Evolutionary conservation across 2,113 vertebrate species (phyloP).

Genomic region (Eptesicus fuscus): DNA sequence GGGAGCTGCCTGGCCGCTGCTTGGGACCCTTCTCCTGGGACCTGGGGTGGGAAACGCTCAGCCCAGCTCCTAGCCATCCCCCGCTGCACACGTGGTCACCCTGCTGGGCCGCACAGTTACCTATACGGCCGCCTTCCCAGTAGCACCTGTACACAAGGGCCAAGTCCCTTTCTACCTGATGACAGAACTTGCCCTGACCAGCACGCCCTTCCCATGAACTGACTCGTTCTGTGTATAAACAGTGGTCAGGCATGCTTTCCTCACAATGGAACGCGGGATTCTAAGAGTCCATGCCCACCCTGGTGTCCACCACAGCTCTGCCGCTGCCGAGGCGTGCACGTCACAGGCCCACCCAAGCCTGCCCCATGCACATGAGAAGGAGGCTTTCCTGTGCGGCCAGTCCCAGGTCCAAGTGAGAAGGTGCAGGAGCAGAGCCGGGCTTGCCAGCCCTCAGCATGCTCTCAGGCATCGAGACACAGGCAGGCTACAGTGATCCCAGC

Average conservation of each 20-base stretch:
- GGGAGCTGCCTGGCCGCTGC: background rate
- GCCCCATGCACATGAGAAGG: accelerated
- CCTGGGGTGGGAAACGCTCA: background rate
- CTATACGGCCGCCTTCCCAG: background rate
- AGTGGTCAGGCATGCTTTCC: background rate
- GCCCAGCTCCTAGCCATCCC: background rate
- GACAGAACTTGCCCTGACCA: accelerated
- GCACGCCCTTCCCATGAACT: accelerated
- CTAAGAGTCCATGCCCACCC: accelerated
- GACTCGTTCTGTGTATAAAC: background rate
- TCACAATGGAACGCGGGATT: accelerated
- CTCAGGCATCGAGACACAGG: accelerated
- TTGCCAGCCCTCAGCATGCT: accelerated
- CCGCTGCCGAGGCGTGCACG: accelerated
- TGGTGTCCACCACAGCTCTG: background rate
- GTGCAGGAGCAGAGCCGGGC: accelerated
- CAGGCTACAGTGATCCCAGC: accelerated
- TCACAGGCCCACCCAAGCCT: accelerated
- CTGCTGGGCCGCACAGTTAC: background rate
- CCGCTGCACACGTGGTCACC: background rate
- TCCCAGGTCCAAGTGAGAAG: accelerated
- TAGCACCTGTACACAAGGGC: too few species aligned
- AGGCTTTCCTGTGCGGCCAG: background rate
- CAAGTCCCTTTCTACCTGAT: background rate
- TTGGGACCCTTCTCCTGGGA: background rate